Evolutionary conservation across 2,113 vertebrate genomes (phyloP).

Genomic region (Progne subis): DNA sequence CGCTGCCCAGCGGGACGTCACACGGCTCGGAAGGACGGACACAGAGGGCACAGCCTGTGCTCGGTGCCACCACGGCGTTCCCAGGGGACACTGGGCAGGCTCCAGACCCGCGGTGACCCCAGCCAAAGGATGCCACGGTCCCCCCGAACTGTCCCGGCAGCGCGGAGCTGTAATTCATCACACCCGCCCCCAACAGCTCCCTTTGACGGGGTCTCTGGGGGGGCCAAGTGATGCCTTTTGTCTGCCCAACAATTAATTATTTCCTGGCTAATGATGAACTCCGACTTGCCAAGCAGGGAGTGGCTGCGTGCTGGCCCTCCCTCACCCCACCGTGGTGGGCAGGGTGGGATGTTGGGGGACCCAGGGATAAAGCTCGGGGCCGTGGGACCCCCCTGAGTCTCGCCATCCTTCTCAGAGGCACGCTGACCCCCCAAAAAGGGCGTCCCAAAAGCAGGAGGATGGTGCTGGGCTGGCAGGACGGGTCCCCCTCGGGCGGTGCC

Average conservation of each 20-base stretch:
- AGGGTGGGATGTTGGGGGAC: rapidly evolving
- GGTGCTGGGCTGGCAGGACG: neutral
- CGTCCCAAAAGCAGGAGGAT: rapidly evolving
- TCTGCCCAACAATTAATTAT: constrained; percentile 76
- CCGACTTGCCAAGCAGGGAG: constrained; percentile 4
- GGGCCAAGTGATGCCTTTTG: constrained; percentile 59
- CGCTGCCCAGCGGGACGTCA: neutral
- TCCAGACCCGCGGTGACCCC: neutral
- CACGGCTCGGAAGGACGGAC: neutral
- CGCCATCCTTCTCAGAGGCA: neutral
- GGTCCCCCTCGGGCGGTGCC: neutral
- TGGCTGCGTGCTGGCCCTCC: rapidly evolving
- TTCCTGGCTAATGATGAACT: constrained; percentile 71
- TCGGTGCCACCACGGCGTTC: rapidly evolving
- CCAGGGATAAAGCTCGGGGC: neutral
- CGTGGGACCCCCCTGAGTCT: neutral
- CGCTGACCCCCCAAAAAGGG: rapidly evolving
- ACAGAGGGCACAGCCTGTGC: neutral
- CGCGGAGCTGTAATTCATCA: neutral
- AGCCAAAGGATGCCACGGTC: neutral
- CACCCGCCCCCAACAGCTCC: neutral
- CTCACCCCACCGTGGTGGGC: rapidly evolving
- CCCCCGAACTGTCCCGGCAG: neutral
- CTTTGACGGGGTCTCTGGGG: constrained; percentile 37
- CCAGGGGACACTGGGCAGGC: rapidly evolving